A percentile compares a stretch with the other conserved stretches of the same genome.
Conservation (phyloP, 2,113 vertebrate species). For the Haemorhous mexicanus region DNA sequence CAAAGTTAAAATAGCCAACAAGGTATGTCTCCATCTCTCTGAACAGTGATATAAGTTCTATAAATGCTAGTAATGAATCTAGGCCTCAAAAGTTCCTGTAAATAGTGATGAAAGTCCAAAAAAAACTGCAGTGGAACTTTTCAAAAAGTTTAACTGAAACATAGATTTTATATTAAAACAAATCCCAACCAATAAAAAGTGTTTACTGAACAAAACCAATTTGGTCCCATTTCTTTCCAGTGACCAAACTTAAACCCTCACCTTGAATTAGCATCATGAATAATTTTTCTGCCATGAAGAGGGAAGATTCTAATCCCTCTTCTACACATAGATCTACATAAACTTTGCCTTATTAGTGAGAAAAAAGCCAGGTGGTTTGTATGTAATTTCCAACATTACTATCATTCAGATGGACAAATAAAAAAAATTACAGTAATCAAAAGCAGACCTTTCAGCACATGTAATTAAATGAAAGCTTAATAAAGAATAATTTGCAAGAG, state of each 20-base stretch:
- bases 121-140: neutral
- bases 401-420: constrained; percentile 83
- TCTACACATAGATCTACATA: constrained; percentile 60
- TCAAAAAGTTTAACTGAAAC: constrained; percentile 3
- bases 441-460: constrained; percentile 82
- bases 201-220: constrained; percentile 32
- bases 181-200: constrained; percentile 9
- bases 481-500: constrained; percentile 85
- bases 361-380: constrained; percentile 76
- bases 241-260: constrained; percentile 58
- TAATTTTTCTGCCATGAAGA: constrained; percentile 61
- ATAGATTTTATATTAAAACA: neutral
- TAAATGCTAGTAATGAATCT: neutral
- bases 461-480: constrained; percentile 85
- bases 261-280: constrained; percentile 53
- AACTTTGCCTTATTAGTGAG: constrained; percentile 67
- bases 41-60: neutral
- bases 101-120: neutral
- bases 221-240: constrained; percentile 43
- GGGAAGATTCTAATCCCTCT: constrained; percentile 61
- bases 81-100: neutral
- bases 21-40: neutral
- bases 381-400: constrained; percentile 76
- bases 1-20: neutral
- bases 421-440: constrained; percentile 82